These are phyloP conservation scores for Steinernema feltiae DNA, from an alignment of 1,140 invertebrate species.

Conservation along the genomic window DNA sequence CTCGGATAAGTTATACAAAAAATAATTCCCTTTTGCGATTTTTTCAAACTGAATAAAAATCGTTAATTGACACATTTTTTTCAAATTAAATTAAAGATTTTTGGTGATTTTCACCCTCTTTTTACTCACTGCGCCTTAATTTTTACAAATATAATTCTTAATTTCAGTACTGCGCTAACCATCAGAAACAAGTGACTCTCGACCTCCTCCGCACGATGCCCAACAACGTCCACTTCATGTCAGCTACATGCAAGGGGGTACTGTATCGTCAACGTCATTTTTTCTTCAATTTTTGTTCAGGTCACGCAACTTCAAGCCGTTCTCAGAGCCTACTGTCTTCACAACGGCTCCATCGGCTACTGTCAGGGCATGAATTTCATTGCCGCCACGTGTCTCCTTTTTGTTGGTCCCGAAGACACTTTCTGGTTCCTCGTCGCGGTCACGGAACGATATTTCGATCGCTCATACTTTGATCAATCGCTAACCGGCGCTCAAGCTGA, in stretches of 20 bases:
- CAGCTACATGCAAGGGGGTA: slow-evolving; percentile 60
- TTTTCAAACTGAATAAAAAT: no score
- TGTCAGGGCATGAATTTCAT: slow-evolving; percentile 65
- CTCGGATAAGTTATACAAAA: no score
- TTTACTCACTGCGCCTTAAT: no score
- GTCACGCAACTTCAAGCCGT: slow-evolving; percentile 61
- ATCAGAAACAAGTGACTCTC: slow-evolving; percentile 62
- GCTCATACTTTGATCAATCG: slow-evolving; percentile 62
- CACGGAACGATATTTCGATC: slow-evolving; percentile 61
- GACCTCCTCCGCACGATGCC: slow-evolving; percentile 63
- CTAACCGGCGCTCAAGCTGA: slow-evolving; percentile 63
- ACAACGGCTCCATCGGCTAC: slow-evolving; percentile 61
- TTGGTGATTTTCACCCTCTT: no score
- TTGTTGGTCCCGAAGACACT: slow-evolving; percentile 62
- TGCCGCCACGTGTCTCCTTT: slow-evolving; percentile 62
- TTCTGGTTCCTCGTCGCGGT: slow-evolving; percentile 64
- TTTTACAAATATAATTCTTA: slow-evolving; percentile 19
- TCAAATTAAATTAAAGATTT: no score
- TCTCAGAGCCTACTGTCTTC: slow-evolving; percentile 62
- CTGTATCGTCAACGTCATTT: slow-evolving; percentile 25
- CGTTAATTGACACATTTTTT: no score
- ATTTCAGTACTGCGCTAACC: slow-evolving; percentile 59
- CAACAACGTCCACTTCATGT: slow-evolving; percentile 61
- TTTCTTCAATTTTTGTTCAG: slow-evolving; percentile 45
- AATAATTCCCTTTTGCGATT: no score